Percentiles rank a stretch among this genome's conserved stretches.
These are phyloP conservation scores for Pandemis heparana DNA, from an alignment of 2,888 invertebrate species.

Conservation along the genomic window DNA sequence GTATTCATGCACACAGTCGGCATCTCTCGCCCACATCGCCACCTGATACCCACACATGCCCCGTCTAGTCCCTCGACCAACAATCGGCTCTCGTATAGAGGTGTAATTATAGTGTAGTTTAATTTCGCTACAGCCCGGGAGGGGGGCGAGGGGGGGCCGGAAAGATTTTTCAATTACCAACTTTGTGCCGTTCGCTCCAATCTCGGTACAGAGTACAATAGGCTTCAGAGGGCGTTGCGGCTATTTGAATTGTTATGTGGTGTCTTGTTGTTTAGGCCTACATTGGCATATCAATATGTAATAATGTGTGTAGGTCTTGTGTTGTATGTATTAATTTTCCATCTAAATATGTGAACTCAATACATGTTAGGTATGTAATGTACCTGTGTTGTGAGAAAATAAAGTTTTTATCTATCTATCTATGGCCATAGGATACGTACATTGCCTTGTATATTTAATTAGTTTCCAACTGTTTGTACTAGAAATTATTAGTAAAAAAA, in stretches of 20 bases:
- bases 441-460: too few relatives aligned
- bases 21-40: neutral
- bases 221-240: conserved; percentile 44
- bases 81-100: conserved; percentile 36
- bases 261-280: neutral
- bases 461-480: too few relatives aligned
- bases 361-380: too few relatives aligned
- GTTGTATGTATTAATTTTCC: too few relatives aligned
- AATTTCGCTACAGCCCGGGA: conserved; percentile 45
- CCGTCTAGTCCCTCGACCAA: conserved; percentile 6
- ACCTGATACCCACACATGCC: neutral
- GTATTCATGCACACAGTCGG: neutral
- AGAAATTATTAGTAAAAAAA: too few relatives aligned
- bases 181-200: conserved; percentile 79
- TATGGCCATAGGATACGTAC: too few relatives aligned
- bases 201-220: conserved; percentile 58
- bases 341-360: too few relatives aligned
- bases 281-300: too few relatives aligned
- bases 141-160: conserved; percentile 50
- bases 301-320: too few relatives aligned
- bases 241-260: neutral
- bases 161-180: conserved; percentile 84
- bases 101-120: conserved; percentile 56
- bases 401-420: too few relatives aligned
- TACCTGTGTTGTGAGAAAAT: too few relatives aligned